Percentiles rank a stretch among this genome's conserved stretches.
Evolutionary conservation across 2,888 invertebrate species (phyloP).

Genomic region (Ichneumoninae sp.): DNA sequence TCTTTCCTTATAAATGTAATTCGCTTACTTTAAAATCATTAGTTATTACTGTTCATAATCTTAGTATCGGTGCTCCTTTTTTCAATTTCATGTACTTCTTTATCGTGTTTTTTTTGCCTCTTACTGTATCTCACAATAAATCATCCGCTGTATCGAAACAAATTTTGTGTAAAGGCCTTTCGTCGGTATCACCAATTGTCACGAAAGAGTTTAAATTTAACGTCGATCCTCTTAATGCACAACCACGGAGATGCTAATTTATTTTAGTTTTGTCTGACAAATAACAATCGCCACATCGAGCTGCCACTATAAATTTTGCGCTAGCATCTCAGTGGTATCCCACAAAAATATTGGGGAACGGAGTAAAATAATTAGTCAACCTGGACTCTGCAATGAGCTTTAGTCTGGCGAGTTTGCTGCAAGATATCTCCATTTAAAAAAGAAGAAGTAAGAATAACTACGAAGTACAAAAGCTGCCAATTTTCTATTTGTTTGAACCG

Average conservation of each 20-base stretch:
- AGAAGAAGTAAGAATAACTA: slow-evolving; percentile 78
- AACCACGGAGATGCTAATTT: slow-evolving; percentile 61
- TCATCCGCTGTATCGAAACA: slow-evolving; percentile 73
- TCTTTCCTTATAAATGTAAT: slow-evolving; percentile 84
- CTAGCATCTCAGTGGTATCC: slow-evolving; percentile 49
- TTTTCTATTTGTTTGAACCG: slow-evolving; percentile 71
- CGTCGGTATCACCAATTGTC: slow-evolving; percentile 42
- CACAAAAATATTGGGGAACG: slow-evolving; percentile 2
- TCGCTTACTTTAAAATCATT: slow-evolving; percentile 84
- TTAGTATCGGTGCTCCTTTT: slow-evolving; percentile 83
- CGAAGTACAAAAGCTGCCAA: slow-evolving; percentile 83
- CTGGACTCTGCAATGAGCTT: slow-evolving; percentile 34
- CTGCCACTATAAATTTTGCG: slow-evolving; percentile 27
- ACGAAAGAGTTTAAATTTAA: slow-evolving; percentile 42
- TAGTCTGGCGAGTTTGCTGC: slow-evolving; percentile 31
- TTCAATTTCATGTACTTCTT: slow-evolving; percentile 76
- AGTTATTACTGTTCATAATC: slow-evolving; percentile 83
- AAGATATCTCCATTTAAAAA: slow-evolving; percentile 46
- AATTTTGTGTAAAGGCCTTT: slow-evolving; percentile 70
- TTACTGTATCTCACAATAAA: slow-evolving; percentile 71
- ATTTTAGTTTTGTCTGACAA: slow-evolving; percentile 47
- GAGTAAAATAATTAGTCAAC: slow-evolving; percentile 34
- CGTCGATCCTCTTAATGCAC: slow-evolving; percentile 36
- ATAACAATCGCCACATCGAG: slow-evolving; percentile 19
- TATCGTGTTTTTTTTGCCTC: slow-evolving; percentile 71